Evolutionary conservation across 2,113 vertebrate genomes (phyloP).

Genomic region (Percopsis transmontana): DNA sequence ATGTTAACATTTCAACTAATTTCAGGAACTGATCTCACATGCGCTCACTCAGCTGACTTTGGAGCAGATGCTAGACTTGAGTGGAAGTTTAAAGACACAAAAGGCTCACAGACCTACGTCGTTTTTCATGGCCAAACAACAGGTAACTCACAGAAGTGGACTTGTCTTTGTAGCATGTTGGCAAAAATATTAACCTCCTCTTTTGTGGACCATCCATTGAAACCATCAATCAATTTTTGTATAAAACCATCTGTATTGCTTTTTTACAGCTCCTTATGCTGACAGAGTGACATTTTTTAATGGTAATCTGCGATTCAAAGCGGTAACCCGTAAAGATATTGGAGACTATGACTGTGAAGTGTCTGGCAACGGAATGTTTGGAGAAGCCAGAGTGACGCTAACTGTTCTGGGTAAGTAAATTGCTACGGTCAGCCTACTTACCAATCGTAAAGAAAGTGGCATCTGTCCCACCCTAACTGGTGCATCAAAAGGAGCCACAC

Average conservation of each 20-base stretch:
- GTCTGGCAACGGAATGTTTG: constrained; percentile 44
- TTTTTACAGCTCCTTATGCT: constrained; percentile 56
- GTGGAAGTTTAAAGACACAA: constrained; percentile 72
- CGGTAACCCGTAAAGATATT: constrained; percentile 65
- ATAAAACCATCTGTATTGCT: not conserved
- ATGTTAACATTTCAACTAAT: not conserved
- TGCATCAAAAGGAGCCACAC: no score
- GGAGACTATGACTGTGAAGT: constrained; percentile 75
- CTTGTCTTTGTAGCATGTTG: not conserved
- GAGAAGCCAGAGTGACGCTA: constrained; percentile 50
- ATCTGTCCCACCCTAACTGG: no score
- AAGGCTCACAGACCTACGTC: constrained; percentile 65
- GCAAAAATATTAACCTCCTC: no score
- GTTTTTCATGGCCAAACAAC: constrained; percentile 58
- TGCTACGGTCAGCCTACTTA: no score
- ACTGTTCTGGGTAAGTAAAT: constrained; percentile 74
- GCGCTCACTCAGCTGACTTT: constrained; percentile 68
- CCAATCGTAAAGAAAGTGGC: no score
- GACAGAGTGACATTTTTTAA: constrained; percentile 28
- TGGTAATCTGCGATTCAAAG: constrained; percentile 61
- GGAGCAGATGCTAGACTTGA: constrained; percentile 64
- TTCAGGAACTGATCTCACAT: constrained; percentile 70
- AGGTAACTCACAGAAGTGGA: constrained; percentile 42
- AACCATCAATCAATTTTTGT: no score
- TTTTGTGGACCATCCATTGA: no score